Conservation (phyloP, 2,113 vertebrate species). For the Athene cunicularia region DNA sequence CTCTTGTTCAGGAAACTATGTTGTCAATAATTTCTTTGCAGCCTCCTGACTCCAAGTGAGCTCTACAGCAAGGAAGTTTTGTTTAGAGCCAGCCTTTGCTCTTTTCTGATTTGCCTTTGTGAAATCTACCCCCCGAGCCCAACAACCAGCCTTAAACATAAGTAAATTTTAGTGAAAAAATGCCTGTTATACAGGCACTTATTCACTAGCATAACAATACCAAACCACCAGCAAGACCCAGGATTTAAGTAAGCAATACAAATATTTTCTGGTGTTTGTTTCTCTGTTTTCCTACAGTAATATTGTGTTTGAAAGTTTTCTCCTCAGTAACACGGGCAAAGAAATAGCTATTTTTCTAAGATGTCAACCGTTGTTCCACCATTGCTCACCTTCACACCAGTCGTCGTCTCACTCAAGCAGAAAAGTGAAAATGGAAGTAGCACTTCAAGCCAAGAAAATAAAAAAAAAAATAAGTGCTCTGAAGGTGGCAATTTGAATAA, state of each 20-base stretch:
- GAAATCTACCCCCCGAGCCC: not conserved
- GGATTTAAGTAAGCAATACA: not conserved
- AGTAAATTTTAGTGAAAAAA: not conserved
- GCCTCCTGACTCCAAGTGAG: not conserved
- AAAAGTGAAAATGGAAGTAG: constrained; percentile 62
- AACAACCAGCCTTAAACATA: not conserved
- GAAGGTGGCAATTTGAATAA: not conserved
- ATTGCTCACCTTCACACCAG: not conserved
- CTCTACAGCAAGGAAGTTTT: not conserved
- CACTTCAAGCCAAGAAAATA: not conserved
- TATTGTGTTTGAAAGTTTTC: not conserved
- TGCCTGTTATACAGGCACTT: not conserved
- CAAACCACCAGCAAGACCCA: not conserved
- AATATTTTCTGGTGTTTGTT: not conserved
- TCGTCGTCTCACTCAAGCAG: not conserved
- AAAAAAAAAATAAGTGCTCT: not conserved
- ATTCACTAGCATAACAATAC: not conserved
- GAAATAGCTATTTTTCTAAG: not conserved
- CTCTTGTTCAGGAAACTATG: not conserved
- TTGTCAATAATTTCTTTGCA: not conserved
- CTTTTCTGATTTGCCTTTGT: not conserved
- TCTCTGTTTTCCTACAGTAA: not conserved
- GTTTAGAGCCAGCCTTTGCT: not conserved
- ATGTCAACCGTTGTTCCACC: not conserved
- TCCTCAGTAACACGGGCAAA: not conserved